A percentile compares a stretch with the other conserved stretches of the same genome.
Conservation (phyloP, 2,888 invertebrate species). For the Morpho achilles region DNA sequence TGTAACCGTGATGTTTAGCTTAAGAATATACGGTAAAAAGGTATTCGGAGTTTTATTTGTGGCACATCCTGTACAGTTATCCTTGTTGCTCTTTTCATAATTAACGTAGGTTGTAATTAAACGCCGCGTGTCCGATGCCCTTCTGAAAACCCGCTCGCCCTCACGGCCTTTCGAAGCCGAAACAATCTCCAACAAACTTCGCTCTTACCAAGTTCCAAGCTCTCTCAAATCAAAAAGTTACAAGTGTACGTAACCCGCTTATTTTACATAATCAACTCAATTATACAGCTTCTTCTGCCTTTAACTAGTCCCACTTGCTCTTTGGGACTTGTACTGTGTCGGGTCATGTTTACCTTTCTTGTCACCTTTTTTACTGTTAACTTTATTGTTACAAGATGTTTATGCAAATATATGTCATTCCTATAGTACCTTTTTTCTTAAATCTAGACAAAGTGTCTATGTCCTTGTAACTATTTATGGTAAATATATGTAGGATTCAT, state of each 20-base stretch:
- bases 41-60: too few species aligned
- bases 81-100: neutral
- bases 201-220: conserved; percentile 13
- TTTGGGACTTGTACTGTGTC: conserved; percentile 3
- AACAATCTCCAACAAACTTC: conserved; percentile 29
- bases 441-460: too few species aligned
- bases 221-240: conserved; percentile 28
- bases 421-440: too few species aligned
- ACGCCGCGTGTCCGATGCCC: neutral
- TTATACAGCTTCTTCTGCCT: conserved; percentile 21
- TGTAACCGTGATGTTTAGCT: too few species aligned
- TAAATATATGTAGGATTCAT: too few species aligned
- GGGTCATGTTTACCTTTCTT: conserved; percentile 7
- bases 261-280: conserved; percentile 29
- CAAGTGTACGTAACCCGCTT: conserved; percentile 28
- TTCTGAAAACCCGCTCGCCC: conserved; percentile 11
- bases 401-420: too few species aligned
- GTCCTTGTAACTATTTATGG: too few species aligned
- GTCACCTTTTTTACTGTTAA: neutral
- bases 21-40: too few species aligned
- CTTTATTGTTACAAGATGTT: too few species aligned
- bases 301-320: conserved; percentile 11
- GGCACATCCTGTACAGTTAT: too few species aligned
- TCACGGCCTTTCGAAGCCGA: conserved; percentile 15
- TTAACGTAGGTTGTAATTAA: neutral